Conservation (phyloP, 2,888 invertebrate species). For the Eretmocerus hayati region DNA sequence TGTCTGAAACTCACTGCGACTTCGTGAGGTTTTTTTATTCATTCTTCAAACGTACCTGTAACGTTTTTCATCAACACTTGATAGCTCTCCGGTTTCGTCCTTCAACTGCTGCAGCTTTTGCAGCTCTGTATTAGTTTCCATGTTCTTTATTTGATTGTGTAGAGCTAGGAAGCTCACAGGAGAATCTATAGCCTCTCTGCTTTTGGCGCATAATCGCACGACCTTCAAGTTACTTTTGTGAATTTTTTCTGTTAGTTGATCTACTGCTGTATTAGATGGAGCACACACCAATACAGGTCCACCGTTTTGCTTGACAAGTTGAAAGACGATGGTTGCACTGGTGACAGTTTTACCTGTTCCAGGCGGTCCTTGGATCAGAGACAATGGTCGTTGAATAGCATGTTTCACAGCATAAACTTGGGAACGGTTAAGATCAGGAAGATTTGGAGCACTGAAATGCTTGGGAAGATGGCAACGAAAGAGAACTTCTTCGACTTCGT, state of each 20-base stretch:
- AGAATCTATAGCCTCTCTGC: slow-evolving; percentile 95
- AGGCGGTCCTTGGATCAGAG: slow-evolving; percentile 95
- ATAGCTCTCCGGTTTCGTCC: slow-evolving; percentile 96
- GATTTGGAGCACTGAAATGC: slow-evolving; percentile 92
- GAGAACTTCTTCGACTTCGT: slow-evolving; percentile 87
- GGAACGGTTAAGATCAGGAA: slow-evolving; percentile 93
- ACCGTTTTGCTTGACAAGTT: slow-evolving; percentile 93
- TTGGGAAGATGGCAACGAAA: slow-evolving; percentile 90
- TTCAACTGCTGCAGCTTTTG: slow-evolving; percentile 93
- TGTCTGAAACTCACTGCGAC: too few species aligned
- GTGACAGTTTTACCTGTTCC: slow-evolving; percentile 99
- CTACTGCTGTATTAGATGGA: slow-evolving; percentile 98
- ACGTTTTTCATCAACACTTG: slow-evolving; percentile 90
- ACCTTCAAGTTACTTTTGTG: slow-evolving; percentile 91
- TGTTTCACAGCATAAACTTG: slow-evolving; percentile 99
- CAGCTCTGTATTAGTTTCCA: slow-evolving; percentile 88
- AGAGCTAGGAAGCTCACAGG: slow-evolving; percentile 93
- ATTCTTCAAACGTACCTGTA: slow-evolving; percentile 53
- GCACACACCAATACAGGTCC: slow-evolving; percentile 89
- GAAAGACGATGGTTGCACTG: slow-evolving; percentile 98
- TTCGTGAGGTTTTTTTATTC: too few species aligned
- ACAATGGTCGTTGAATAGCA: slow-evolving; percentile 90
- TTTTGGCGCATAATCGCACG: slow-evolving; percentile 94
- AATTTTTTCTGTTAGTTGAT: slow-evolving; percentile 98
- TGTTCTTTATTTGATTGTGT: slow-evolving; percentile 93